phyloP scores from a whole-genome alignment of 2,888 invertebrate species.

The Celastrina argiolus region DNA sequence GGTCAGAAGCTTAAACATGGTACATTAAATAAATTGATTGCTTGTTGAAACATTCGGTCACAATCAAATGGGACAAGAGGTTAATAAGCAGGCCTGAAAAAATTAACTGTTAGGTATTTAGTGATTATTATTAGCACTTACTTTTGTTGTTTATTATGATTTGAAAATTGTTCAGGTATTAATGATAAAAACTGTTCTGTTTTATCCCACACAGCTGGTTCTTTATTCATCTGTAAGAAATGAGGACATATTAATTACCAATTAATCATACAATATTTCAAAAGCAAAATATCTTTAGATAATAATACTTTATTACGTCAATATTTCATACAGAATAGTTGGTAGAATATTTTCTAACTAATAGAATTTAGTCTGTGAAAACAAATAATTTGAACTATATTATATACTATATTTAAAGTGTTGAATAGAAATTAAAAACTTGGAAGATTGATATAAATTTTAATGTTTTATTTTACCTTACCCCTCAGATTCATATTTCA shows the following conservation, averaged over 20 bases:
- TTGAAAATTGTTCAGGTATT: constrained; percentile 83
- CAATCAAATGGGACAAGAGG: neutral
- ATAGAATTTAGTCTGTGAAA: too few species aligned
- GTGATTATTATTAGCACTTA: constrained; percentile 45
- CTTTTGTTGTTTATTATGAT: constrained; percentile 83
- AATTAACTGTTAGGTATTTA: neutral
- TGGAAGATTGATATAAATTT: too few species aligned
- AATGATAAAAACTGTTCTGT: constrained; percentile 84
- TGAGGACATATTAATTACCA: neutral
- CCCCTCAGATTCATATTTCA: too few species aligned
- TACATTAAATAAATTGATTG: neutral
- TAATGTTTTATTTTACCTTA: too few species aligned
- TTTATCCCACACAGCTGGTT: constrained; percentile 87
- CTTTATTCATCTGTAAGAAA: constrained; percentile 59
- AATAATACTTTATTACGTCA: too few species aligned
- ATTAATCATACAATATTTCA: neutral
- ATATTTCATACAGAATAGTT: too few species aligned
- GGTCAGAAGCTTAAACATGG: neutral
- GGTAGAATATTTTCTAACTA: too few species aligned
- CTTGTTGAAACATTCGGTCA: neutral
- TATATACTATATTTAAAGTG: too few species aligned
- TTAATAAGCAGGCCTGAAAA: neutral
- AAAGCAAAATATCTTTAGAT: too few species aligned
- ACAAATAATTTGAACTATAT: too few species aligned
- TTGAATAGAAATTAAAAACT: too few species aligned